Percentiles rank a stretch among this genome's conserved stretches.
phyloP scores from a whole-genome alignment of 2,113 vertebrate genomes.

The Gallinago jamesoni region DNA sequence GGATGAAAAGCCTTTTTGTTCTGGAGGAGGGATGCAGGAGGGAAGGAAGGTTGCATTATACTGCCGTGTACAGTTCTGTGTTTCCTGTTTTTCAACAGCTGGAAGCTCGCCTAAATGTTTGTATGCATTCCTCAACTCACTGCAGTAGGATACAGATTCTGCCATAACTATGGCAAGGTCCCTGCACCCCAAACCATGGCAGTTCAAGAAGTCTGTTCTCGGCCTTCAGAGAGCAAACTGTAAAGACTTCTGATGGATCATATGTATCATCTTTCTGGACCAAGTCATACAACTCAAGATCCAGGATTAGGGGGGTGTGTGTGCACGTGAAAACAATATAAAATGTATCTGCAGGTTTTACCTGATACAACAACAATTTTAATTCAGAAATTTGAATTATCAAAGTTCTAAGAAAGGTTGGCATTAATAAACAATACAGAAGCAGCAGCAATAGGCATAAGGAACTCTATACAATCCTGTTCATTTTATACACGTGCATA shows the following conservation, averaged over 20 bases:
- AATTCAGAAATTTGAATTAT: background rate
- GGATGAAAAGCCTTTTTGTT: background rate
- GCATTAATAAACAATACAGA: background rate
- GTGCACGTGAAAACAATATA: no score
- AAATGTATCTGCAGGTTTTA: background rate
- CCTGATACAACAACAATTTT: background rate
- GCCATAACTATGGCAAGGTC: background rate
- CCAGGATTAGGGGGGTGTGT: background rate
- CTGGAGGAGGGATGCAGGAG: background rate
- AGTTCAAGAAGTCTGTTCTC: background rate
- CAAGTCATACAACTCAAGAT: background rate
- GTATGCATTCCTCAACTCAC: background rate
- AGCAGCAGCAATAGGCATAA: background rate
- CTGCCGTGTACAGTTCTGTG: background rate
- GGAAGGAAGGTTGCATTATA: background rate
- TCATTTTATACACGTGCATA: background rate
- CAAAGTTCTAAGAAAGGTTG: background rate
- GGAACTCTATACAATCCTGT: background rate
- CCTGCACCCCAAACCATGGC: background rate
- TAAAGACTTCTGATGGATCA: background rate
- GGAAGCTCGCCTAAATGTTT: background rate
- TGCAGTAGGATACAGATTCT: background rate
- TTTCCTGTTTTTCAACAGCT: background rate
- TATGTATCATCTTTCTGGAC: no score
- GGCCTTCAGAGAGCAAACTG: background rate